Conservation (phyloP, 2,797 vertebrate genomes). For the Spinibarbus caldwelli region DNA sequence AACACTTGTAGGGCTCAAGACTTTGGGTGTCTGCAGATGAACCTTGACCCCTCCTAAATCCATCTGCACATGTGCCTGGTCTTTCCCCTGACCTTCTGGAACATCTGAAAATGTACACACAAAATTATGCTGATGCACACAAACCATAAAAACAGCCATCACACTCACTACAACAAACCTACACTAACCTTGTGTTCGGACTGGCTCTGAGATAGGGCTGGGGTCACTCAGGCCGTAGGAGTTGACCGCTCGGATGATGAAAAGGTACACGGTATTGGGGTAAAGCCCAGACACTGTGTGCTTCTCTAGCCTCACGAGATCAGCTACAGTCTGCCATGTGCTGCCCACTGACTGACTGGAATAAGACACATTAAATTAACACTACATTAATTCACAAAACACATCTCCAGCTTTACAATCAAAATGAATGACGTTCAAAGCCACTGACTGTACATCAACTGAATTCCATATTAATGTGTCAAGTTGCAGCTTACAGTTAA, state of each 20-base stretch:
- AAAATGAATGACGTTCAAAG: not conserved
- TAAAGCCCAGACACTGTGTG: conserved; percentile 86
- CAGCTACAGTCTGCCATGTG: conserved; percentile 91
- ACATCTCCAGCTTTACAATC: not conserved
- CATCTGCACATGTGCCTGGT: conserved; percentile 84
- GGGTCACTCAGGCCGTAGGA: conserved; percentile 91
- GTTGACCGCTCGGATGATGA: conserved; percentile 90
- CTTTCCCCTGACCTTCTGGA: conserved; percentile 79
- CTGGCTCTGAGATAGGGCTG: conserved; percentile 90
- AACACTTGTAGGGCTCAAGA: conserved; percentile 83
- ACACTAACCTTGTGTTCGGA: conserved; percentile 88
- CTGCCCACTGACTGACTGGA: conserved; percentile 88
- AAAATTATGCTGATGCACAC: not conserved
- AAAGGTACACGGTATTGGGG: conserved; percentile 91
- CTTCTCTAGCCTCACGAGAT: conserved; percentile 86
- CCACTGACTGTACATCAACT: not conserved
- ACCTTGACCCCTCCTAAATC: conserved; percentile 85
- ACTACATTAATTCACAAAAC: not conserved
- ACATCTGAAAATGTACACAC: conserved; percentile 72
- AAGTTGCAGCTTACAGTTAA: not conserved
- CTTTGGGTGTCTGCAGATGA: conserved; percentile 83
- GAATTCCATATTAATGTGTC: not conserved
- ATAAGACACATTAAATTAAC: not conserved
- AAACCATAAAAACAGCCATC: not conserved
- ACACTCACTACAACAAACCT: not conserved